Evolutionary conservation across 64 coral and sea anemone genomes (phyloP), one percentile per base, ranked within the genome.

Genomic region (Cladopsammia gracilis): DNA sequence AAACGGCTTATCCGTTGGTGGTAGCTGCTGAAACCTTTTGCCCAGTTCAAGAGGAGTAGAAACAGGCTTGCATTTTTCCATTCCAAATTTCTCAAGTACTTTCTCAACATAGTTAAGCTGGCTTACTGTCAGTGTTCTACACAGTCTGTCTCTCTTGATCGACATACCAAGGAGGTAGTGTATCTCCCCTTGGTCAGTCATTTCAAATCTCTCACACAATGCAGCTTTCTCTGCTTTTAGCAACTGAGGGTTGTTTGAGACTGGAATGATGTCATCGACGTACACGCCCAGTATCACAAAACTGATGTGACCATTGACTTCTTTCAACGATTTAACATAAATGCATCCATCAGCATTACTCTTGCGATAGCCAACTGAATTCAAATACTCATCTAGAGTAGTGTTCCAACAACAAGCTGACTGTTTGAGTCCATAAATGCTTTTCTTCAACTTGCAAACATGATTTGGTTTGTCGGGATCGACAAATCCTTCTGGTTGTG

Each of bases 401-500:
- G 77, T 62, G 48, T 91, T 91, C 76, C 89, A 91, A 70, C 89
- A 91, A 71, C 89, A 7, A 82, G 78, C 89, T 68, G 89, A 91
- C 77, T 83, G 89, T 80, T 91, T 73, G 62, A 91, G 89, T 52
- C 78, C 89, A 91, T 91, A 91, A 70, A 90, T 81, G 74, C 89
- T 91, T 48, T 83, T 91, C 14, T 91, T 91, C 70, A 83, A 60
- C 15, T 91, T 91, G 79, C 89, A 91, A 82, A 91, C 49, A 72
- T 91, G 79, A 53, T 91, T 79, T 82, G 89, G 77, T 91, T 77
- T 82, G 77, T 91, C 68, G 25, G 89, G 77, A 78, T 91, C 78
- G 73, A 91, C 89, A 91, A 80, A 91, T 83, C 77, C 77, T 91
- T 91, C 89, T 60, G 89, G 89, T 66, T 91, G 89, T 57, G 89